A percentile compares a stretch with the other conserved stretches of the same genome.
phyloP scores from a whole-genome alignment of 2,113 vertebrate genomes.

The Callaeas wilsoni region DNA sequence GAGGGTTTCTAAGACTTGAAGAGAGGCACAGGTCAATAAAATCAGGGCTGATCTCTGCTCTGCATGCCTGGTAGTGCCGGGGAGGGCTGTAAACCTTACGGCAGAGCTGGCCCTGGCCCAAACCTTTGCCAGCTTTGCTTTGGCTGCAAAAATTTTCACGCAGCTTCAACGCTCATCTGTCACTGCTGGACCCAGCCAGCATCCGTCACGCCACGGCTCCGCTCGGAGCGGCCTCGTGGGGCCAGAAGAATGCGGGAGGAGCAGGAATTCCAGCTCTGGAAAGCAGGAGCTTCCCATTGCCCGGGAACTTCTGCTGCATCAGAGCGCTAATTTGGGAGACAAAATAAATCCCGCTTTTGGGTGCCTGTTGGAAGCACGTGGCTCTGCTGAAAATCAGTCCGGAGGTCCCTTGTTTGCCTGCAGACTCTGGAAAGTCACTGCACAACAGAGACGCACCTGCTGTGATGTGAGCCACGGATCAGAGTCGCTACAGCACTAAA shows the following conservation, averaged over 20 bases:
- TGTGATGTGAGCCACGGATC: background rate
- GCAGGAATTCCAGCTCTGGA: background rate
- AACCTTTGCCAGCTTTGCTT: background rate
- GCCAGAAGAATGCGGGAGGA: fast-evolving
- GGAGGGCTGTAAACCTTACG: background rate
- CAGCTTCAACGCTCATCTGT: background rate
- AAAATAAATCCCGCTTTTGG: fast-evolving
- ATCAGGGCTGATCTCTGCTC: background rate
- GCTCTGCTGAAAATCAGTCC: background rate
- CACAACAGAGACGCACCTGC: fast-evolving
- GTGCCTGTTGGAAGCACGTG: background rate
- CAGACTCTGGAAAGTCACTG: fast-evolving
- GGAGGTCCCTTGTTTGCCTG: background rate
- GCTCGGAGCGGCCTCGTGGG: fast-evolving
- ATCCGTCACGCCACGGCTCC: background rate
- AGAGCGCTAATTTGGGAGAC: background rate
- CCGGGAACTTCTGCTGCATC: background rate
- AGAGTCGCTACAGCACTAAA: background rate
- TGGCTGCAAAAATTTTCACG: slow-evolving; percentile 3
- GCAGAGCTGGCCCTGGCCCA: background rate
- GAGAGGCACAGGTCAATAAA: background rate
- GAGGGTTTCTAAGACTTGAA: background rate
- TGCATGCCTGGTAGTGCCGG: background rate
- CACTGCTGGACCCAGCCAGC: background rate
- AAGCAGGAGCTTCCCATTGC: fast-evolving